Evolutionary conservation across 64 coral and sea anemone species (phyloP).

Genomic region (Pocillopora damicornis): DNA sequence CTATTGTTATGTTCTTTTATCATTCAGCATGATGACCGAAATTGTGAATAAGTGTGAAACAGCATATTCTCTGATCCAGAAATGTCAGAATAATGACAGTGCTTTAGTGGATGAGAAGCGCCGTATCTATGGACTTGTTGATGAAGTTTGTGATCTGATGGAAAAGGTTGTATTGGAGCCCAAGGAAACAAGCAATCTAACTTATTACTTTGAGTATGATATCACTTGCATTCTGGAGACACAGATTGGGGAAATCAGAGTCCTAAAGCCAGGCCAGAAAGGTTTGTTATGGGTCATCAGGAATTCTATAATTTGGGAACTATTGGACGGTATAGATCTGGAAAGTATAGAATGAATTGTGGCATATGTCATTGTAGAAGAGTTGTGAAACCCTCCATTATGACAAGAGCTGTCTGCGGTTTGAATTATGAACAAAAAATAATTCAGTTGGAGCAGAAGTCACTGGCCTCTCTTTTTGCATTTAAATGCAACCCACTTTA

Average conservation of each 20-base stretch:
- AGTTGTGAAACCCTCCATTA: too few species aligned
- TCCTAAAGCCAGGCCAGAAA: slow-evolving; percentile 18
- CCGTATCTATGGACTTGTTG: slow-evolving; percentile 50
- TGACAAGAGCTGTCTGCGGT: too few species aligned
- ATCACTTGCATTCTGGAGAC: slow-evolving; percentile 55
- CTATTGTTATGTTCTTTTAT: neutral
- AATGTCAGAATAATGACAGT: slow-evolving; percentile 40
- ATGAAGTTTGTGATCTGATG: slow-evolving; percentile 38
- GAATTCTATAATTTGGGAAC: too few species aligned
- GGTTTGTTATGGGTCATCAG: neutral
- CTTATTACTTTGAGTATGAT: slow-evolving; percentile 62
- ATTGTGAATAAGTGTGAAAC: slow-evolving; percentile 69
- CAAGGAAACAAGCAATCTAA: slow-evolving; percentile 40
- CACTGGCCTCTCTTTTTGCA: too few species aligned
- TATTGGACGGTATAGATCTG: too few species aligned
- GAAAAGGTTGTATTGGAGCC: slow-evolving; percentile 59
- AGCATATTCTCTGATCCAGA: slow-evolving; percentile 50
- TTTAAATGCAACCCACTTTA: too few species aligned
- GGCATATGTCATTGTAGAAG: too few species aligned
- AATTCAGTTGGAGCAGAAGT: too few species aligned
- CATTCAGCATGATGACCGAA: slow-evolving; percentile 52
- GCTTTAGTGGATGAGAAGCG: slow-evolving; percentile 59
- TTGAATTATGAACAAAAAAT: too few species aligned
- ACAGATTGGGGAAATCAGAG: slow-evolving; percentile 38
- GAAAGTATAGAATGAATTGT: too few species aligned